Conservation (phyloP, 2,797 vertebrate genomes). For the Coilia nasus region DNA sequence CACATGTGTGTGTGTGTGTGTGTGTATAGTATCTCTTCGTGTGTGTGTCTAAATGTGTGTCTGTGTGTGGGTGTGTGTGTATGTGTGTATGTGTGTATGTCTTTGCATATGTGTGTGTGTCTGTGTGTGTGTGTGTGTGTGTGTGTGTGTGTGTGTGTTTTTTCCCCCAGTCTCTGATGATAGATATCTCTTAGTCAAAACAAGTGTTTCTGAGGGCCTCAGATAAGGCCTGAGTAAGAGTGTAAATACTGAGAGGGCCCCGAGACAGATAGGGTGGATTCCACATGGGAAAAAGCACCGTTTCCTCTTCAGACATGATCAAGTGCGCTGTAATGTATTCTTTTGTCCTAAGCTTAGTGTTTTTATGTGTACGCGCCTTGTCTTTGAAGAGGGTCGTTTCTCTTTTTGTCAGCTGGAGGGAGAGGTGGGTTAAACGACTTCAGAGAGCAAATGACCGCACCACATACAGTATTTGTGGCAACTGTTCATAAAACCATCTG, state of each 20-base stretch:
- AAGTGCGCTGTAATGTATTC: neutral
- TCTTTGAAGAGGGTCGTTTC: slow-evolving; percentile 38
- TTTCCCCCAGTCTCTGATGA: slow-evolving; percentile 45
- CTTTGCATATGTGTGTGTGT: no score
- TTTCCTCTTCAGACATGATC: neutral
- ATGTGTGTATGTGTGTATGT: neutral
- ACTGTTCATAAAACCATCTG: no score
- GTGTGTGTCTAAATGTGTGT: neutral
- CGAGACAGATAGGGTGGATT: slow-evolving; percentile 51
- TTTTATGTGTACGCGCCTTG: slow-evolving; percentile 17
- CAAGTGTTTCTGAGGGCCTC: slow-evolving; percentile 57
- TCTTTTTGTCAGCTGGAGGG: slow-evolving; percentile 27
- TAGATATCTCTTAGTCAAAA: slow-evolving; percentile 65
- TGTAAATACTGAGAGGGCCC: neutral
- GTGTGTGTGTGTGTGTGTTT: no score
- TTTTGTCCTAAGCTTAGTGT: neutral
- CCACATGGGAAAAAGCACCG: slow-evolving; percentile 38
- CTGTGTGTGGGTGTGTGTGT: neutral
- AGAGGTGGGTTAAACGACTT: neutral
- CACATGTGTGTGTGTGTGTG: neutral
- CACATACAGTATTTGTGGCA: no score
- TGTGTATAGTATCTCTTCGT: neutral
- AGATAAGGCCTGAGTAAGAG: slow-evolving; percentile 49
- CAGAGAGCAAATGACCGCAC: no score
- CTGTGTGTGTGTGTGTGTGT: no score